Percentiles rank a stretch among this genome's conserved stretches.
These are phyloP conservation scores for Drosophila merina DNA, from an alignment of 2,888 invertebrate species.

Conservation along the genomic window DNA sequence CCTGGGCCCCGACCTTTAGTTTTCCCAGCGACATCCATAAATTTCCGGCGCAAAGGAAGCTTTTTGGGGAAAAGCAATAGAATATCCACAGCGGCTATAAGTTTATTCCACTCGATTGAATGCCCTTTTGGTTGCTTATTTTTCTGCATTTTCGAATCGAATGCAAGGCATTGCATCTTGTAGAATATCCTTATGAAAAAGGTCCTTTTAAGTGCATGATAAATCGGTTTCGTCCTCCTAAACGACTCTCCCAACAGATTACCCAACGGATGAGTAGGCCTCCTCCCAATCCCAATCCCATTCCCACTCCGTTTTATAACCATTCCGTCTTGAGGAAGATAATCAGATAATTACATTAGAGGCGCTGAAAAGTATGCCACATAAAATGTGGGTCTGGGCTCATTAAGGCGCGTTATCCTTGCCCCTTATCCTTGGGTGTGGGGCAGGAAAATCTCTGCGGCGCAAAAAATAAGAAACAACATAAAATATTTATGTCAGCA, in stretches of 20 bases:
- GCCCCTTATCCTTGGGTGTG: slow-evolving; percentile 17
- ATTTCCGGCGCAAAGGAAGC: slow-evolving; percentile 21
- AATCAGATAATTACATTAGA: slow-evolving; percentile 51
- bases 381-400: slow-evolving; percentile 55
- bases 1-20: background rate
- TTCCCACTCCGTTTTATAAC: background rate
- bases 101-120: slow-evolving; percentile 78
- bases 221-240: background rate
- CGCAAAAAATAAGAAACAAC: slow-evolving; percentile 16
- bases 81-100: slow-evolving; percentile 49
- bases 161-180: slow-evolving; percentile 24
- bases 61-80: slow-evolving; percentile 13
- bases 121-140: slow-evolving; percentile 56
- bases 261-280: background rate
- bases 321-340: slow-evolving; percentile 8
- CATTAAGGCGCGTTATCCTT: slow-evolving; percentile 51
- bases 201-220: slow-evolving; percentile 15
- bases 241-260: background rate
- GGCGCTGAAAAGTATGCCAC: slow-evolving; percentile 50
- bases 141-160: slow-evolving; percentile 11
- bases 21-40: slow-evolving; percentile 29
- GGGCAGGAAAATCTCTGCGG: slow-evolving; percentile 22
- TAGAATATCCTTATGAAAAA: slow-evolving; percentile 7
- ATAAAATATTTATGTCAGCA: slow-evolving; percentile 64
- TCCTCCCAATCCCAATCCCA: background rate